These are phyloP conservation scores for Ligdia adustata DNA, from an alignment of 2,888 invertebrate species.

Conservation along the genomic window DNA sequence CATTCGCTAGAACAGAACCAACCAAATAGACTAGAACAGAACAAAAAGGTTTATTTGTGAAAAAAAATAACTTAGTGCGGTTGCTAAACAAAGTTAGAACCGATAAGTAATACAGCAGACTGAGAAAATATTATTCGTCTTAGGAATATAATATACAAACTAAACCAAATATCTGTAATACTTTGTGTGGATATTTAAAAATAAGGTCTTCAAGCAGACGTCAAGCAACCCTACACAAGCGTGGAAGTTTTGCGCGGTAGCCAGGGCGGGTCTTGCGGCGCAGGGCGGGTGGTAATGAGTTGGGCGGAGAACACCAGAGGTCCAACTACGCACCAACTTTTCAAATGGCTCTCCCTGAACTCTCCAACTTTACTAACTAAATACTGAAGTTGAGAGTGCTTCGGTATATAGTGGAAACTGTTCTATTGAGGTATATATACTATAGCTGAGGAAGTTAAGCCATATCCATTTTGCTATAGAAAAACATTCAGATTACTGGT, in stretches of 20 bases:
- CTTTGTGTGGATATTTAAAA: no score
- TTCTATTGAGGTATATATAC: conserved; percentile 14
- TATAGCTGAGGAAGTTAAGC: background rate
- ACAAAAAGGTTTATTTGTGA: no score
- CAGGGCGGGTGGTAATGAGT: conserved; percentile 67
- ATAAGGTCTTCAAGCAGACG: background rate
- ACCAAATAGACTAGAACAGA: no score
- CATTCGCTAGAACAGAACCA: no score
- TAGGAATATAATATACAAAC: no score
- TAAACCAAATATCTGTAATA: no score
- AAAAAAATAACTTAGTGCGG: no score
- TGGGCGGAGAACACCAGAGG: conserved; percentile 49
- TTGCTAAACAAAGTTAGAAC: no score
- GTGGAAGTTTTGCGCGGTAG: conserved; percentile 63
- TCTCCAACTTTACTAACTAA: conserved; percentile 25
- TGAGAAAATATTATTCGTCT: no score
- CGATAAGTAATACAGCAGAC: no score
- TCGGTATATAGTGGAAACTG: conserved; percentile 19
- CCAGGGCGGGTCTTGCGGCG: conserved; percentile 73
- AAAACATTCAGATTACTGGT: no score
- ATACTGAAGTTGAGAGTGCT: conserved; percentile 16
- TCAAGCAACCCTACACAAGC: conserved; percentile 41
- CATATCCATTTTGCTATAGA: no score
- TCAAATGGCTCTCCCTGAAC: conserved; percentile 18
- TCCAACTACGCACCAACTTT: conserved; percentile 42